phyloP scores from a whole-genome alignment of 2,797 vertebrate genomes.

The Caiman crocodilus region DNA sequence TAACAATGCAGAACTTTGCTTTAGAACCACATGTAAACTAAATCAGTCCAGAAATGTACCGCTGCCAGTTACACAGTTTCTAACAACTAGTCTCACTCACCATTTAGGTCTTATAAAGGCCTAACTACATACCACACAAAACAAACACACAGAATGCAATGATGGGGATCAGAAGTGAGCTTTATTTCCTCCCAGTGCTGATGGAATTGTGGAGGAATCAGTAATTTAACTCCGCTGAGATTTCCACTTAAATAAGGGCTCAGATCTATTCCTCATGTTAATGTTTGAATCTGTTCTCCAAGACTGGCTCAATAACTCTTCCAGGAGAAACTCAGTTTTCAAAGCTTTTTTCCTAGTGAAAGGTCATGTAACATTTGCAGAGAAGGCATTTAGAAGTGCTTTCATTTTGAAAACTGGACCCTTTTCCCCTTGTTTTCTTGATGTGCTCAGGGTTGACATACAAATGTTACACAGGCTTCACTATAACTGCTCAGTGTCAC shows the following conservation, averaged over 20 bases:
- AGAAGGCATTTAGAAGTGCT: not conserved
- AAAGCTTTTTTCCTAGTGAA: not conserved
- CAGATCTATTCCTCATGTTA: not conserved
- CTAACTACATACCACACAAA: not conserved
- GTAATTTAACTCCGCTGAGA: not conserved
- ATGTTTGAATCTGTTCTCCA: not conserved
- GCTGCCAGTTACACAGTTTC: not conserved
- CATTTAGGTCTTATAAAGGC: not conserved
- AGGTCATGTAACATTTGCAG: not conserved
- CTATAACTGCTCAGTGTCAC: too few species aligned
- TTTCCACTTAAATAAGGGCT: not conserved
- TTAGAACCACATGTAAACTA: not conserved
- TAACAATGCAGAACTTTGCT: not conserved
- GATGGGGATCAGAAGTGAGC: too few species aligned
- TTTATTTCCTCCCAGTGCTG: not conserved
- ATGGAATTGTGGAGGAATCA: not conserved
- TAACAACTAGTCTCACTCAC: not conserved
- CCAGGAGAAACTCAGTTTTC: not conserved
- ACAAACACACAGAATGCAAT: not conserved
- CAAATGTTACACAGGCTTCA: not conserved
- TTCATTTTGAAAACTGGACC: not conserved
- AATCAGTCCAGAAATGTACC: not conserved
- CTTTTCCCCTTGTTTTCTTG: not conserved
- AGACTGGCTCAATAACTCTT: not conserved
- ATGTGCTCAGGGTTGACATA: not conserved